Conservation (phyloP, 2,797 vertebrate species). For the Syngnathus acus region DNA sequence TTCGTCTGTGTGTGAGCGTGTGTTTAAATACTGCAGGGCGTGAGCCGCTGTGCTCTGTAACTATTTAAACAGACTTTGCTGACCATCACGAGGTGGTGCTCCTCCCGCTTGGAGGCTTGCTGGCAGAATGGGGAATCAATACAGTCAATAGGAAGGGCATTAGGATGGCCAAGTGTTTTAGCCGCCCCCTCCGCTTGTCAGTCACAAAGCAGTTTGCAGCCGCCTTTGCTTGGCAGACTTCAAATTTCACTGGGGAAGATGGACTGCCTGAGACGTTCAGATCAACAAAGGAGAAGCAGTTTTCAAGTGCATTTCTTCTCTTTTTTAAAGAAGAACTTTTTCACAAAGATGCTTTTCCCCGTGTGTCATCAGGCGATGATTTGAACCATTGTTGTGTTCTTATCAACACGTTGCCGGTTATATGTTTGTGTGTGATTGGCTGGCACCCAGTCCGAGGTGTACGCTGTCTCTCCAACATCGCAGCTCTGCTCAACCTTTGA, state of each 20-base stretch:
- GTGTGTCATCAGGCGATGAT: constrained; percentile 27
- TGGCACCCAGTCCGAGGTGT: too few species aligned
- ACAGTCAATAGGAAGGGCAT: constrained; percentile 59
- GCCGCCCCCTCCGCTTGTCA: constrained; percentile 54
- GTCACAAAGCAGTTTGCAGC: constrained; percentile 43
- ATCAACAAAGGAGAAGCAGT: constrained; percentile 38
- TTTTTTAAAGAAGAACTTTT: constrained; percentile 45
- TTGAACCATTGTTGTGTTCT: constrained; percentile 42
- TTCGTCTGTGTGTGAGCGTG: not conserved
- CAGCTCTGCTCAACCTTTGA: too few species aligned
- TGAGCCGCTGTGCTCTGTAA: constrained; percentile 11
- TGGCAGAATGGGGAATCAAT: constrained; percentile 68
- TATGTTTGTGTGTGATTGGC: too few species aligned
- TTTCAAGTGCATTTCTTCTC: constrained; percentile 32
- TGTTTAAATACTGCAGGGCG: constrained; percentile 1
- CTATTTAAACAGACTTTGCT: constrained; percentile 43
- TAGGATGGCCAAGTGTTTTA: constrained; percentile 61
- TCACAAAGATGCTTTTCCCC: constrained; percentile 35
- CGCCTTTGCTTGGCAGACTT: constrained; percentile 38
- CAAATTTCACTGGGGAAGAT: constrained; percentile 41
- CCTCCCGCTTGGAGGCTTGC: constrained; percentile 38
- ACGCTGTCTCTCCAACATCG: too few species aligned
- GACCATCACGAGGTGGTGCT: constrained; percentile 29
- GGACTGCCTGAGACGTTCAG: constrained; percentile 25
- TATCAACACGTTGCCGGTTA: too few species aligned